A percentile compares a stretch with the other conserved stretches of the same genome.
Conservation (phyloP, 2,888 invertebrate genomes). For the Eucriotettix oculatus region DNA sequence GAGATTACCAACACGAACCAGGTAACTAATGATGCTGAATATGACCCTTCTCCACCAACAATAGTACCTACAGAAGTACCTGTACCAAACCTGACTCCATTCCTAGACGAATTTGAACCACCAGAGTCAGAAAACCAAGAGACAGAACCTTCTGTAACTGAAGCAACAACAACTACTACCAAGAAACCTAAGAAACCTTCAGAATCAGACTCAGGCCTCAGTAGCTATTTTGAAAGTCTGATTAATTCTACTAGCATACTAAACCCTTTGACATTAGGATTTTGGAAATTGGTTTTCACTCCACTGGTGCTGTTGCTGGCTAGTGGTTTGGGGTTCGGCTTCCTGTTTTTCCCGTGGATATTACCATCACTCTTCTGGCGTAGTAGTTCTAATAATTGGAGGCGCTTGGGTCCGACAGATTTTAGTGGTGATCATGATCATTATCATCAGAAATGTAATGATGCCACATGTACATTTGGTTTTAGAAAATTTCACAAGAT, state of each 20-base stretch:
- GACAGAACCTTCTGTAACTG: conserved; percentile 5
- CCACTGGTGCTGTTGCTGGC: conserved; percentile 45
- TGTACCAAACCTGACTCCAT: neutral
- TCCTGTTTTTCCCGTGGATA: conserved; percentile 35
- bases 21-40: conserved; percentile 15
- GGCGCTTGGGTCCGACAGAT: neutral
- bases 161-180: neutral
- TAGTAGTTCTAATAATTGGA: neutral
- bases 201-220: neutral
- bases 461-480: too few species aligned
- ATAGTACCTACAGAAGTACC: neutral
- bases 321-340: conserved; percentile 40
- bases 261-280: conserved; percentile 39
- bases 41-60: neutral
- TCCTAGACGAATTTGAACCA: neutral
- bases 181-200: neutral
- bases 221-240: neutral
- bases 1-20: conserved; percentile 44
- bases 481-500: too few species aligned
- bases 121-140: neutral
- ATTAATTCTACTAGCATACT: conserved; percentile 17
- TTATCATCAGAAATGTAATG: too few species aligned
- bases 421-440: too few species aligned
- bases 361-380: neutral
- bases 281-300: conserved; percentile 41